Base-by-base conservation (phyloP, 1,140 invertebrate genomes). In the Papilio helenus region DNA sequence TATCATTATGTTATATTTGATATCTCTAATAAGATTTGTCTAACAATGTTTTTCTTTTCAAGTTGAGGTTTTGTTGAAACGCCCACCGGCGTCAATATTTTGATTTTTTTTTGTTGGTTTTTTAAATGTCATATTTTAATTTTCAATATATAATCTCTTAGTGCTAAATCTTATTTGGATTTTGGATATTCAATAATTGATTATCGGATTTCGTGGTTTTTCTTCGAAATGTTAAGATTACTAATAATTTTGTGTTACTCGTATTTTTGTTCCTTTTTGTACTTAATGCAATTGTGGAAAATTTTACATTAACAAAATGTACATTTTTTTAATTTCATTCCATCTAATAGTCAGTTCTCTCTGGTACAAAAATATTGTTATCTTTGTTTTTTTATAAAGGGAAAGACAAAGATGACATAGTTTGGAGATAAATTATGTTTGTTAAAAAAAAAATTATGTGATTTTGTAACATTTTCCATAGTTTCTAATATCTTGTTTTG, bases 1-100 rank as follows among this genome's bases (percentile, higher is more conserved):
- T 39, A 39, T 39, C 7, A 39, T 72, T 71, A 55, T 71, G 81
- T 79, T 76, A 79, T 82, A 76, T 83, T 81, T 79, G 61, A 71
- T 71, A 71, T 42, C 23, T 71, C 20, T 29, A 71, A 46, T 72
- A 79, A 68, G 4, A 49, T 79, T 79, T 49, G 44, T 23, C 16
- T 79, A 26, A 51, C 77, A 72, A 76, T 79, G n/a, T 72, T 76
- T 65, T n/a, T n/a, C n/a, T n/a, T 79, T 68, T 79, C 49, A 79
- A 71, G 46, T 72, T 44, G 61, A 18, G 12, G n/a, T 78, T 23
- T 61, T 72, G 26, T 51, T 72, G 44, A n/a, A 76, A 76, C 74
- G 18, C 49, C 51, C n/a, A 39, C 74, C 18, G 51, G 51, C 18
- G 55, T n/a, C 39, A 61, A 65, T 20, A 23, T 49, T 26, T 49